Percentiles rank a stretch among this genome's conserved stretches.
Evolutionary conservation across 2,113 vertebrate genomes (phyloP).

Genomic region (Oncorhynchus nerka): DNA sequence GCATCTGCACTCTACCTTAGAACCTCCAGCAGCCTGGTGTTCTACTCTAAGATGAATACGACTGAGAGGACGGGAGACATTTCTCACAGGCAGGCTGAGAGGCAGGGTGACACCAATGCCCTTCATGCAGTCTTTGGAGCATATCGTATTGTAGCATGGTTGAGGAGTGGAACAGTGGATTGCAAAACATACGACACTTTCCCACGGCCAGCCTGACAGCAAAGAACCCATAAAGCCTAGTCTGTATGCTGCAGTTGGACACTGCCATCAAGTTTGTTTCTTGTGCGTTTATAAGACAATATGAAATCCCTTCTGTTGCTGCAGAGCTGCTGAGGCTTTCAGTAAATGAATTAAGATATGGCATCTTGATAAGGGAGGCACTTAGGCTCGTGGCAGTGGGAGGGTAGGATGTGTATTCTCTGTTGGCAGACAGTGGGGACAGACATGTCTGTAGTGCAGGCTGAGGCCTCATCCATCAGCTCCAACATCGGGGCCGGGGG

Average conservation of each 20-base stretch:
- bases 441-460: too few relatives aligned
- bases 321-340: slow-evolving; percentile 45
- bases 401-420: slow-evolving; percentile 19
- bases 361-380: slow-evolving; percentile 52
- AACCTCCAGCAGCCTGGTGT: slow-evolving; percentile 13
- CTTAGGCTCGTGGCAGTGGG: slow-evolving; percentile 50
- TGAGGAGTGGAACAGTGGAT: slow-evolving; percentile 3
- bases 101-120: slow-evolving; percentile 4
- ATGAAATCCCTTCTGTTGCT: slow-evolving; percentile 42
- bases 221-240: neutral
- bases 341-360: slow-evolving; percentile 65
- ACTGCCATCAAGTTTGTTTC: neutral
- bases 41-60: neutral
- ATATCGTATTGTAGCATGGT: neutral
- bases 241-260: neutral
- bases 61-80: neutral
- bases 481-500: slow-evolving; percentile 36
- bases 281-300: neutral
- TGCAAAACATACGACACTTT: neutral
- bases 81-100: slow-evolving; percentile 10
- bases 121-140: slow-evolving; percentile 6
- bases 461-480: slow-evolving; percentile 19
- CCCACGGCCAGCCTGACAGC: neutral
- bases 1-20: slow-evolving; percentile 28
- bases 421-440: slow-evolving; percentile 46